Percentiles rank a stretch among this genome's conserved stretches.
phyloP scores from a whole-genome alignment of 2,888 invertebrate species.

The Cryptus viduatorius region DNA sequence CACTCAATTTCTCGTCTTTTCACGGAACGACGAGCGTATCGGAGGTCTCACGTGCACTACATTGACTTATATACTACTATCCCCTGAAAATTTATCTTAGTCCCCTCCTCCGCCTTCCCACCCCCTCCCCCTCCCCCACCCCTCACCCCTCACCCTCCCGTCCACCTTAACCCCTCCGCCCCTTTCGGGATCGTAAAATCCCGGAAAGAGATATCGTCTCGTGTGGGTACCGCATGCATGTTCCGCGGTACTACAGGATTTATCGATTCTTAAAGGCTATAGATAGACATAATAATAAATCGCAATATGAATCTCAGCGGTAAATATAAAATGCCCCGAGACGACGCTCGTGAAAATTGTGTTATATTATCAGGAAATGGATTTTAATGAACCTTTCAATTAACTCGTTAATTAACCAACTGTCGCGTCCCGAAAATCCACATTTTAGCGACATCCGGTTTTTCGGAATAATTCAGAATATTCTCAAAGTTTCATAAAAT shows the following conservation, averaged over 20 bases:
- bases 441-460: no score
- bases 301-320: constrained; percentile 9
- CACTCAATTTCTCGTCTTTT: constrained; percentile 64
- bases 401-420: not conserved
- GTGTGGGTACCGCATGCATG: constrained; percentile 7
- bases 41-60: constrained; percentile 54
- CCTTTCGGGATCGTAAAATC: constrained; percentile 63
- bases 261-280: constrained; percentile 61
- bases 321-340: not conserved
- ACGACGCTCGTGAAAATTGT: not conserved
- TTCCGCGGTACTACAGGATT: constrained; percentile 37
- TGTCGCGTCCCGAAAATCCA: not conserved
- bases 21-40: constrained; percentile 58
- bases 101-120: not conserved
- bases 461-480: not conserved
- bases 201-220: constrained; percentile 59
- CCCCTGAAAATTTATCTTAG: constrained; percentile 59
- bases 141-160: constrained; percentile 20
- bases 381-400: not conserved
- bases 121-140: not conserved
- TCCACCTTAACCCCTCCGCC: not conserved
- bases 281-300: constrained; percentile 20
- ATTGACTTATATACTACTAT: constrained; percentile 40
- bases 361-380: not conserved
- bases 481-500: not conserved